phyloP scores from a whole-genome alignment of 2,113 vertebrate genomes.

The Podiceps cristatus region DNA sequence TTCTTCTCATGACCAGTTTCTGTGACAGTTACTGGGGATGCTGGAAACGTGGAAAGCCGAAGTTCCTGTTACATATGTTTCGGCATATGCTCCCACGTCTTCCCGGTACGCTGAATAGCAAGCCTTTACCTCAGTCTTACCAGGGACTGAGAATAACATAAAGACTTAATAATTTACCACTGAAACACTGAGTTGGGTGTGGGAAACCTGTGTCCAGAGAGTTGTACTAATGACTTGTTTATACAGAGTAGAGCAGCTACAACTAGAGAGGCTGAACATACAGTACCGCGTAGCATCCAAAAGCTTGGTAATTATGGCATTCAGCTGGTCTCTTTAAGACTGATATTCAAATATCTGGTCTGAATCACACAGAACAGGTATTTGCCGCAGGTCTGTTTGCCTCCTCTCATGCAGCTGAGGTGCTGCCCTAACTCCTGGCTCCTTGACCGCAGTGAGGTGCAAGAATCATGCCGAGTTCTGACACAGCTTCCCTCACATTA shows the following conservation, averaged over 20 bases:
- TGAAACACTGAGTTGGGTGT: neutral
- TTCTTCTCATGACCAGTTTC: neutral
- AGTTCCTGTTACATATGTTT: neutral
- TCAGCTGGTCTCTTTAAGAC: neutral
- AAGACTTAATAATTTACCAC: neutral
- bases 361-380: neutral
- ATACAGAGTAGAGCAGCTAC: neutral
- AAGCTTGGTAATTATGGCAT: neutral
- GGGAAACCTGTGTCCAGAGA: neutral
- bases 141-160: neutral
- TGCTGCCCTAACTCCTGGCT: neutral
- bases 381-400: neutral
- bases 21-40: neutral
- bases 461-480: neutral
- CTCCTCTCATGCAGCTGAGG: neutral
- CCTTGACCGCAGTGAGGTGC: fast-evolving
- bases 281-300: too few relatives aligned
- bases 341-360: neutral
- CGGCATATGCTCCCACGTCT: neutral
- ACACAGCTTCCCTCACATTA: neutral
- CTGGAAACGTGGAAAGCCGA: neutral
- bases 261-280: neutral
- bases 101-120: neutral
- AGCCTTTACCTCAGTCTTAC: neutral
- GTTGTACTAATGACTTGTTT: neutral